Base-by-base conservation (phyloP, 2,888 invertebrate genomes). In the Arge pagana region DNA sequence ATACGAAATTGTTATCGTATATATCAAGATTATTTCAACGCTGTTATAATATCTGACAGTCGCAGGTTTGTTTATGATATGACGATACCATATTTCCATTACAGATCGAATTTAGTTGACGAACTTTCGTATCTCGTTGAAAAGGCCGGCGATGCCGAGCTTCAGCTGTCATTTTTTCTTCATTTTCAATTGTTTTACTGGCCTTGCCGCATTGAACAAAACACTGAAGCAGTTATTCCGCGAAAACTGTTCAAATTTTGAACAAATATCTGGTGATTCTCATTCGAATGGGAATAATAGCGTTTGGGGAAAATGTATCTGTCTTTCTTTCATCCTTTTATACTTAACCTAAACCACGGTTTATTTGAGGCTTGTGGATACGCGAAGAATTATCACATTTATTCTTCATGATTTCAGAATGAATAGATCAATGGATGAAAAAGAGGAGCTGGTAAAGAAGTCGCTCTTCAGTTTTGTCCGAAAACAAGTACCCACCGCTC, bases 391-490 rank as follows among this genome's bases (percentile, higher is more conserved):
- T 45, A 35, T 45, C 45, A 45, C 35, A 33, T 45, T 45, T 36
- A 33, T 45, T 45, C 5, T 35, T 15, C 23, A 45, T 35, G 24
- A 42, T 64, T 62, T 16, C 43, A 76, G 74, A 56, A 74, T 75
- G 74, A 67, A 65, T 54, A 68, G 70, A 74, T 79, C 81, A 60
- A 82, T 83, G 75, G 83, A 83, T 57, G 85, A 85, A 61, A 86
- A 88, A 68, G 85, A 88, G 72, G 83, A 83, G 41, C 79, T 88
- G 64, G 89, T 93, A 40, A 91, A 90, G 77, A 87, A 89, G 69
- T 89, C 91, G 63, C 81, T 93, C 59, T 88, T 90, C 77, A 84
- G 86, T 66, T 93, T 93, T 74, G 87, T 93, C 26, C 86, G 86
- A 66, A 85, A 85, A 62, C 86, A 91, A 72, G 86, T 90, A 62